Percentiles rank a stretch among this genome's conserved stretches.
Evolutionary conservation across 2,888 invertebrate genomes (phyloP).

Genomic region (Drosophila anomalata): DNA sequence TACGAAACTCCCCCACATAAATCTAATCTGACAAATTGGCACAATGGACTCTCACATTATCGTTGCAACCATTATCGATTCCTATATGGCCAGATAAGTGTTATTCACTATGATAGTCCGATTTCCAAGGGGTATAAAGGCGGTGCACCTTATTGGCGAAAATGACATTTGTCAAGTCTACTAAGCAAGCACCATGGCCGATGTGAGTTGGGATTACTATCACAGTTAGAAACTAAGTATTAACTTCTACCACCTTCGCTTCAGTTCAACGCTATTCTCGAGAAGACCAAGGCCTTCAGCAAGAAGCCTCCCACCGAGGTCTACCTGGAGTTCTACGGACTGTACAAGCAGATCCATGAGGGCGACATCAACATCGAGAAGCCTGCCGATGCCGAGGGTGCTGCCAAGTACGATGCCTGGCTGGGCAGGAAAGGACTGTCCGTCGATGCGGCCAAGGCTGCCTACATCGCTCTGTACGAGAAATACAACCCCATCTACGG

Average conservation of each 20-base stretch:
- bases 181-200: conserved; percentile 49
- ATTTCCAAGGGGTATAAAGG: conserved; percentile 55
- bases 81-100: conserved; percentile 12
- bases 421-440: conserved; percentile 91
- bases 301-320: conserved; percentile 91
- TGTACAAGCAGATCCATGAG: conserved; percentile 92
- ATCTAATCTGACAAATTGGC: conserved; percentile 29
- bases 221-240: not conserved
- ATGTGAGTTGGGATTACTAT: conserved; percentile 53
- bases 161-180: conserved; percentile 56
- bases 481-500: conserved; percentile 85
- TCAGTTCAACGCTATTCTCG: conserved; percentile 63
- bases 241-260: not conserved
- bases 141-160: conserved; percentile 22
- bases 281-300: conserved; percentile 88
- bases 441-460: conserved; percentile 91
- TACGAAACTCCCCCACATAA: conserved; percentile 41
- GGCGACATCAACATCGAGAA: conserved; percentile 92
- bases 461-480: conserved; percentile 90
- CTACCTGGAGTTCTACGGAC: conserved; percentile 91
- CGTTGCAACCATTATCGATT: conserved; percentile 31
- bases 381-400: conserved; percentile 95
- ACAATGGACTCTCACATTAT: conserved; percentile 35
- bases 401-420: conserved; percentile 98
- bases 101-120: conserved; percentile 17